Percentiles rank a stretch among this genome's conserved stretches.
phyloP scores from a whole-genome alignment of 2,797 vertebrate genomes.

The Odontamblyopus rebecca region DNA sequence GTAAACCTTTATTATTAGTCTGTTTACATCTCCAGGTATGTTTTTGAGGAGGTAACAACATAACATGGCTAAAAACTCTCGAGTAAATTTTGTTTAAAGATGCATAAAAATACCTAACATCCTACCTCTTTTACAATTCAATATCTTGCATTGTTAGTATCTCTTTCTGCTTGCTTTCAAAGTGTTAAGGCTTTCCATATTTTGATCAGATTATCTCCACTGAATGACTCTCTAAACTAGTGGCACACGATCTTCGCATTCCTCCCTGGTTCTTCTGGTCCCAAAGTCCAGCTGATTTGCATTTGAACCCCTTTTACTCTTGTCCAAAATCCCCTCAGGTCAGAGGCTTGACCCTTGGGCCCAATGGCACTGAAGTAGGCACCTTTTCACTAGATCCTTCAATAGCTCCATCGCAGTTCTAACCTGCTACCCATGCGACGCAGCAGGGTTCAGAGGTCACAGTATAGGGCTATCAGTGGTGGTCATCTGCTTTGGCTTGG shows the following conservation, averaged over 20 bases:
- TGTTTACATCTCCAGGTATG: too few species aligned
- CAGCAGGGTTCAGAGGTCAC: slow-evolving; percentile 64
- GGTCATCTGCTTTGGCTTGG: slow-evolving; percentile 64
- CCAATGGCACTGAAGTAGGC: slow-evolving; percentile 45
- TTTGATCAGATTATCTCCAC: slow-evolving; percentile 27
- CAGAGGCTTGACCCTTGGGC: slow-evolving; percentile 46
- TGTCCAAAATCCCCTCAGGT: slow-evolving; percentile 40
- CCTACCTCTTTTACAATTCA: too few species aligned
- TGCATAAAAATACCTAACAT: too few species aligned
- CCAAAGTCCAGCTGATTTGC: slow-evolving; percentile 52
- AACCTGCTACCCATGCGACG: slow-evolving; percentile 60
- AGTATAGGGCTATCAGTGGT: slow-evolving; percentile 67
- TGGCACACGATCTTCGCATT: slow-evolving; percentile 49
- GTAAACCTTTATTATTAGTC: too few species aligned
- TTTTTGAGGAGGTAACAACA: too few species aligned
- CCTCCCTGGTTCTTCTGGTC: slow-evolving; percentile 27
- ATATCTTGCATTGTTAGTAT: not conserved
- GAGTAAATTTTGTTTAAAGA: too few species aligned
- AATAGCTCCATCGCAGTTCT: slow-evolving; percentile 44
- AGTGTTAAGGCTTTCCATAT: not conserved
- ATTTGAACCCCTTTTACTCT: slow-evolving; percentile 45
- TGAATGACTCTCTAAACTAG: slow-evolving; percentile 19
- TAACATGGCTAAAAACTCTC: too few species aligned
- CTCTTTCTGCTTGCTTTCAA: not conserved
- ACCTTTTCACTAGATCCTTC: slow-evolving; percentile 46